Percentiles rank a stretch among this genome's conserved stretches.
phyloP scores from a whole-genome alignment of 2,797 vertebrate genomes.

The Todus mexicanus region DNA sequence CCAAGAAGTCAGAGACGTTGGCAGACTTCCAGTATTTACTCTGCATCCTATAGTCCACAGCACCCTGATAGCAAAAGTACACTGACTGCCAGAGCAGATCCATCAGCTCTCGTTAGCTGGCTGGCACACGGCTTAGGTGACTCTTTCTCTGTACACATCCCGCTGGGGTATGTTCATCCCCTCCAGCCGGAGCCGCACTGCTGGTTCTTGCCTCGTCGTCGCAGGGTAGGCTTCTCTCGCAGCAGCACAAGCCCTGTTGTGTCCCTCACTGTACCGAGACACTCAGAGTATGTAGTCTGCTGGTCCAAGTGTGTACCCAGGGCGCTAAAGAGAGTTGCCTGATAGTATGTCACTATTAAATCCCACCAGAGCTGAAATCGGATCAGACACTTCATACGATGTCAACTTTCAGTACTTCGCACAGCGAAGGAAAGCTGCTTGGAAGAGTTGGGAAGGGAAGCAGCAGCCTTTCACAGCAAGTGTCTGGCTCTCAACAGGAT shows the following conservation, averaged over 20 bases:
- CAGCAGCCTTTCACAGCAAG: not conserved
- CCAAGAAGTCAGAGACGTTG: not conserved
- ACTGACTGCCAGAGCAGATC: not conserved
- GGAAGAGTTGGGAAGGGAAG: not conserved
- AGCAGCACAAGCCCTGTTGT: rapidly evolving
- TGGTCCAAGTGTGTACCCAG: not conserved
- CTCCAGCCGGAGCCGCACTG: not conserved
- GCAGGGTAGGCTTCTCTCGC: not conserved
- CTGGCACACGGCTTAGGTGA: not conserved
- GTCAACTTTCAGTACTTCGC: not conserved
- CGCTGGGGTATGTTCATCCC: not conserved
- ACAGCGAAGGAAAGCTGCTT: not conserved
- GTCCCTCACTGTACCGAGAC: rapidly evolving
- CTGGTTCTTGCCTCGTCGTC: not conserved
- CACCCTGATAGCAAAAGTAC: not conserved
- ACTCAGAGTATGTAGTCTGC: not conserved
- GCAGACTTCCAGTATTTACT: not conserved
- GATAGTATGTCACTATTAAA: not conserved
- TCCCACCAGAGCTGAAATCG: not conserved
- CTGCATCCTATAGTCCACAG: not conserved
- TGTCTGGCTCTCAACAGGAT: not conserved
- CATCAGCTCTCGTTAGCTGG: not conserved
- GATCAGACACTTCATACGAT: not conserved
- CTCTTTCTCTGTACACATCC: not conserved
- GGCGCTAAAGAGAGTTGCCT: not conserved